These are phyloP conservation scores for Clarias batrachus DNA, from an alignment of 2,113 vertebrate genomes.

Conservation along the genomic window DNA sequence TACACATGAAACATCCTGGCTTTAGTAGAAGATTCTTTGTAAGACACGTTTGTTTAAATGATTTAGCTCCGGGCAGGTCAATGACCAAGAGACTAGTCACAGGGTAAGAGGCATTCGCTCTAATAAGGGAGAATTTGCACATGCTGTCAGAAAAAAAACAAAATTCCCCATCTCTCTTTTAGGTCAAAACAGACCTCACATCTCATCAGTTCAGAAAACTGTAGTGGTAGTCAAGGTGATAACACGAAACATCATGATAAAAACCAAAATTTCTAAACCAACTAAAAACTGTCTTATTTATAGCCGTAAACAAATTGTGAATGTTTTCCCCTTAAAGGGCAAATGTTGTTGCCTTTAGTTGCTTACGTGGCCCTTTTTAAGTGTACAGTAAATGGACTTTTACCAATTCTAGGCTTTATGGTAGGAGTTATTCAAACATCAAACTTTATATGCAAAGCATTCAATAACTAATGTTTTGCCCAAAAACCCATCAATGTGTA, in stretches of 20 bases:
- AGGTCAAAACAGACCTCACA: neutral
- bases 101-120: neutral
- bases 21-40: neutral
- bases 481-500: neutral
- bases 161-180: neutral
- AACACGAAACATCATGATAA: neutral
- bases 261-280: neutral
- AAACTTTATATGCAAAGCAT: neutral
- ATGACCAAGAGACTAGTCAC: neutral
- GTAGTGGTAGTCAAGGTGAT: neutral
- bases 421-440: neutral
- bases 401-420: neutral
- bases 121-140: neutral
- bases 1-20: neutral
- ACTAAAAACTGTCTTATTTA: neutral
- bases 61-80: neutral
- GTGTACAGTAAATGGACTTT: neutral
- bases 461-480: neutral
- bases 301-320: neutral
- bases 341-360: neutral
- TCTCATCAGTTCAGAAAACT: neutral
- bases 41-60: neutral
- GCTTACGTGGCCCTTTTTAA: neutral
- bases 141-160: neutral
- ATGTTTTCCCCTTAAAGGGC: neutral